Base-by-base conservation (phyloP, 2,888 invertebrate species). In the Caenorhabditis macrosperma region DNA sequence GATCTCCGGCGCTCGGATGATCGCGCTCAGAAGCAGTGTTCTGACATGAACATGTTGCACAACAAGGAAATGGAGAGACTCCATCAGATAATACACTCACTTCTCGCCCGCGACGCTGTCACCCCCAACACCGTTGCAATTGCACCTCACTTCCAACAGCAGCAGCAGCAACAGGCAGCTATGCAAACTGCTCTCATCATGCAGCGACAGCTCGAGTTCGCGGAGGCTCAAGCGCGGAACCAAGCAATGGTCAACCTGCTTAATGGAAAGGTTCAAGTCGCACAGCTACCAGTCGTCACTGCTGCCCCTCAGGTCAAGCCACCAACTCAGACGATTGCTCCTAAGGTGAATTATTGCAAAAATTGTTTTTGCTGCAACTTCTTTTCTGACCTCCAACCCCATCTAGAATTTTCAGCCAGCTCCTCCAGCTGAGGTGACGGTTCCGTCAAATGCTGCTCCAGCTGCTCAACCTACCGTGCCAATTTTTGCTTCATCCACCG, bases 1-100 rank as follows among this genome's bases (percentile, higher is more conserved):
- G 83, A 78, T n/a, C 28, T 79, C 15, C 75, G 80, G 0, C 69
- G 61, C 59, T 79, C 54, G 15, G 82, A 61, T 9, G 83, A 71
- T 46, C 67, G 64, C 9, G 35, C 57, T 24, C 55, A 63, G 48
- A 75, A 61, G 26, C 71, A 82, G 50, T 24, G 64, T 2, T 69
- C 72, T 15, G 82, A 79, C 24, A 10, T 69, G 12, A 63, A 52
- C 2, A 17, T 24, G 3, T 24, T 60, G 22, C 81, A 84, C 61
- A 64, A 57, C n/a, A 80, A 82, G 59, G 84, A 85, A 46, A 28
- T 81, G 10, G 80, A 82, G 7, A 64, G 81, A n/a, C 78, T 83
- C 17, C 74, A 76, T 38, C 72, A 82, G 20, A 72, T 82, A 6
- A 82, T 84, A 38, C 63, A 75, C 24, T 75, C 78, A 0, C 55